Base-by-base conservation (phyloP, 2,888 invertebrate genomes). In the Coelopa pilipes region DNA sequence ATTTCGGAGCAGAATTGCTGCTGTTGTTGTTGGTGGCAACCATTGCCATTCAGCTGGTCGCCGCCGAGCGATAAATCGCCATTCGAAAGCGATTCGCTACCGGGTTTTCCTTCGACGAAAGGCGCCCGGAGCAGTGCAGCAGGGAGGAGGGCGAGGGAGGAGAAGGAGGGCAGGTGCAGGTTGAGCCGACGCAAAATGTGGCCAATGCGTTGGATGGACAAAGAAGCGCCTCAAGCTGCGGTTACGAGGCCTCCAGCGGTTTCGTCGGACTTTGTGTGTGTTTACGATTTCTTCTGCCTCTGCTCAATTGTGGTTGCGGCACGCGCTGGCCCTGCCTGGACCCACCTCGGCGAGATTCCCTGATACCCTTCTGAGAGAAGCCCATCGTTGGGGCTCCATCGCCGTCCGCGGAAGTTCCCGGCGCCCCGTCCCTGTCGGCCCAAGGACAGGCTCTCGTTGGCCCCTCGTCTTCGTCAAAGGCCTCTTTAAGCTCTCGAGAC, bases 11-110 rank as follows among this genome's bases (percentile, higher is more conserved):
- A 34, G 24, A 11, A 21, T 53, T 68, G 50, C 45, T 69, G 46
- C 57, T 69, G 46, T 19, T 17, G 19, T n/a, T 63, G 55, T 62
- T 70, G 60, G 17, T 59, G 49, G 46, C 45, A 55, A 59, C 59
- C 47, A 69, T 47, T 59, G 49, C 59, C 45, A 55, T 69, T 69
- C 47, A 69, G 47, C 46, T n/a, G 17, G 34, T 34, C 34, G 34
- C 34, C 34, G 34, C 45, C 15, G n/a, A 46, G 57, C 53, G 34
- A 46, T 55, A 69, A 69, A 69, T 69, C 46, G 59, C 19, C 57
- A 45, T 69, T 59, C 17, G 7, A 59, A 46, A 69, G 57, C 69
- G 19, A 59, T 65, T 57, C 21, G 69, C 69, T 69, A 69, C 69
- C 69, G 69, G 69, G 69, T 57, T 69, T 59, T 17, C 46, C n/a